Percentiles rank a stretch among this genome's conserved stretches.
Evolutionary conservation across 2,888 invertebrate genomes (phyloP).

Genomic region (Rhingia campestris): DNA sequence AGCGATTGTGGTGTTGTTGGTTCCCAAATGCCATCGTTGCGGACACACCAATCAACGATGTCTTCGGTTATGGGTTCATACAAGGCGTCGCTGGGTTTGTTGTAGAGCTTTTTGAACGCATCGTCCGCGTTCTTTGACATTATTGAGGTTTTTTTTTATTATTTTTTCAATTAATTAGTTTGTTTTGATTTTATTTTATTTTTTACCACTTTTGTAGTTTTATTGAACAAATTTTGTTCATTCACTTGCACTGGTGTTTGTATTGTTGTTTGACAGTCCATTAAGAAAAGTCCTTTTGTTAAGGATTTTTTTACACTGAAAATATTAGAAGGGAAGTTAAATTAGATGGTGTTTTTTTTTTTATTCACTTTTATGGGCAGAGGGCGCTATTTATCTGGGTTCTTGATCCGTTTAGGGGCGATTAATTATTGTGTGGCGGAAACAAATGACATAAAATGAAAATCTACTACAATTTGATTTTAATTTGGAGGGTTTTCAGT

Average conservation of each 20-base stretch:
- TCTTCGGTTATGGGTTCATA: slow-evolving; percentile 80
- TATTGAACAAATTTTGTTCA: slow-evolving; percentile 5
- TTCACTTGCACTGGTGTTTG: slow-evolving; percentile 26
- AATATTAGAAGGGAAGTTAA: background rate
- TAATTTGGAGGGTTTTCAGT: no score
- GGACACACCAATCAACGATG: slow-evolving; percentile 82
- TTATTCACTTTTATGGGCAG: background rate
- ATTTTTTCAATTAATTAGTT: slow-evolving; percentile 1
- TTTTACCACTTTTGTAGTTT: slow-evolving; percentile 14
- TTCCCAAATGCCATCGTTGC: slow-evolving; percentile 52
- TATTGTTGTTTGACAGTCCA: slow-evolving; percentile 51
- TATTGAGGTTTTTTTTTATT: slow-evolving; percentile 40
- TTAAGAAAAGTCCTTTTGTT: slow-evolving; percentile 26
- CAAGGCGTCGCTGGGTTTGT: slow-evolving; percentile 64
- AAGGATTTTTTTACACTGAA: slow-evolving; percentile 39
- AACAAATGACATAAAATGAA: background rate
- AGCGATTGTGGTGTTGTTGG: slow-evolving; percentile 10
- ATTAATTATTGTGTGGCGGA: background rate
- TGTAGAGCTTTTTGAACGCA: slow-evolving; percentile 82
- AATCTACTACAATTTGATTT: no score
- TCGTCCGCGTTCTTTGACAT: slow-evolving; percentile 83
- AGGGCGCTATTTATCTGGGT: background rate
- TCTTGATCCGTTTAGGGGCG: slow-evolving; percentile 11
- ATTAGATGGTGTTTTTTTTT: background rate
- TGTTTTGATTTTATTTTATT: no score